A percentile compares a stretch with the other conserved stretches of the same genome.
Conservation (phyloP, 2,797 vertebrate genomes). For the Channa striata region DNA sequence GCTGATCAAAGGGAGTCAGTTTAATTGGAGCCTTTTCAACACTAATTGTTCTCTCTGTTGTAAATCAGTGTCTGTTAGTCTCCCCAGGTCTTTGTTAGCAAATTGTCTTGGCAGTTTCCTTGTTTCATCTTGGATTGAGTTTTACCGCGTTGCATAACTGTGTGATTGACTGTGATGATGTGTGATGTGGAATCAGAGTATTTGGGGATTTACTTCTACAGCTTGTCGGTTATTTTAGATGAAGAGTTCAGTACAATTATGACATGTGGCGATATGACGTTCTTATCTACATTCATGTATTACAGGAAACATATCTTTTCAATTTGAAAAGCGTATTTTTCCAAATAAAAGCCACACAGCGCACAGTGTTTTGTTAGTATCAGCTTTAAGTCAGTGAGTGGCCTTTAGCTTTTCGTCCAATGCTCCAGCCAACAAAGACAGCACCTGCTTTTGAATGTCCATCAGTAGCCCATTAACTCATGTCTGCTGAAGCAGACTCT, state of each 20-base stretch:
- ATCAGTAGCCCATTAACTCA: conserved; percentile 76
- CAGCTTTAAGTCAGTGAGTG: conserved; percentile 39
- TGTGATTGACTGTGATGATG: conserved; percentile 59
- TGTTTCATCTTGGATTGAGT: conserved; percentile 73
- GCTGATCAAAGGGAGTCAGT: conserved; percentile 79
- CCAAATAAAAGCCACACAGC: not conserved
- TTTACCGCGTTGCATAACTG: conserved; percentile 64
- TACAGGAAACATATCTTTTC: not conserved
- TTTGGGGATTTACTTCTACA: conserved; percentile 33
- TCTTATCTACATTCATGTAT: not conserved
- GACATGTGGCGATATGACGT: not conserved
- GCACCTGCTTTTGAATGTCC: conserved; percentile 77
- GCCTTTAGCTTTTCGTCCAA: conserved; percentile 52
- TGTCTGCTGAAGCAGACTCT: conserved; percentile 71
- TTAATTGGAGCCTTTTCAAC: conserved; percentile 81
- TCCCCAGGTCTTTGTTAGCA: conserved; percentile 76
- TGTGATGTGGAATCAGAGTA: conserved; percentile 43
- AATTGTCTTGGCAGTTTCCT: conserved; percentile 76
- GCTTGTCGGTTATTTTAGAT: conserved; percentile 20
- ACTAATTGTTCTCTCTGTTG: conserved; percentile 82
- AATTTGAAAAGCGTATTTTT: not conserved
- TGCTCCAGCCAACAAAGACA: conserved; percentile 64
- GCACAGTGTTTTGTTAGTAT: conserved; percentile 20
- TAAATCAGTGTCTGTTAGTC: conserved; percentile 79
- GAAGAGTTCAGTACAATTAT: not conserved